Evolutionary conservation across 2,888 invertebrate genomes (phyloP).

Genomic region (Anorthoa munda): DNA sequence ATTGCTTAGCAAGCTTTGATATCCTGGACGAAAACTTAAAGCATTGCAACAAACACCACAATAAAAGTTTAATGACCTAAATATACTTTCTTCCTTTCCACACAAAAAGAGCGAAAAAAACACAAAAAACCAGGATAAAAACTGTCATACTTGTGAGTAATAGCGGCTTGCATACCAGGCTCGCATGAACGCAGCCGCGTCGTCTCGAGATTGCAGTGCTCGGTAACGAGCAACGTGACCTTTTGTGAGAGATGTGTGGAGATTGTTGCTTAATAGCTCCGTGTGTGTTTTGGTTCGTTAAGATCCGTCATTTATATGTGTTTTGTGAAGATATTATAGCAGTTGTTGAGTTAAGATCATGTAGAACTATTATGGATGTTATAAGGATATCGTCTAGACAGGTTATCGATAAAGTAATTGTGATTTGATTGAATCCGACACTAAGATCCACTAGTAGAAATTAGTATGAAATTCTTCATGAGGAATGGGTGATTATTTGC

Average conservation of each 20-base stretch:
- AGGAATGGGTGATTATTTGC: neutral
- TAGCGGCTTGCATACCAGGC: constrained; percentile 61
- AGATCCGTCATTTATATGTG: constrained; percentile 38
- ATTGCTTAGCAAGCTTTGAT: too few species aligned
- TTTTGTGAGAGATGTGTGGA: constrained; percentile 57
- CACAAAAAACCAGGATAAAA: constrained; percentile 36
- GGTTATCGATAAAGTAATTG: neutral
- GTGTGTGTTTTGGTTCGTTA: constrained; percentile 59
- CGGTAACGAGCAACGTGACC: constrained; percentile 63
- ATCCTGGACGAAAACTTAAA: neutral
- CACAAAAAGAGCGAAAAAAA: neutral
- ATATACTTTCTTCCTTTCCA: constrained; percentile 27
- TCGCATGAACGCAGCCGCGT: constrained; percentile 57
- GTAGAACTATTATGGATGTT: neutral
- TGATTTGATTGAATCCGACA: neutral
- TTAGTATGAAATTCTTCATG: neutral
- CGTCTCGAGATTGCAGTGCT: constrained; percentile 68
- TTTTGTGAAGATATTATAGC: constrained; percentile 16
- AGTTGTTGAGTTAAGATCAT: neutral
- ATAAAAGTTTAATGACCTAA: constrained; percentile 45
- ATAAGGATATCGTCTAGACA: neutral
- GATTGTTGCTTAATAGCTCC: constrained; percentile 62
- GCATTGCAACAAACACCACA: neutral
- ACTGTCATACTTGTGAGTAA: constrained; percentile 54
- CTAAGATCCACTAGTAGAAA: neutral